Evolutionary conservation across 2,888 invertebrate genomes (phyloP).

Genomic region (Tuta absoluta): DNA sequence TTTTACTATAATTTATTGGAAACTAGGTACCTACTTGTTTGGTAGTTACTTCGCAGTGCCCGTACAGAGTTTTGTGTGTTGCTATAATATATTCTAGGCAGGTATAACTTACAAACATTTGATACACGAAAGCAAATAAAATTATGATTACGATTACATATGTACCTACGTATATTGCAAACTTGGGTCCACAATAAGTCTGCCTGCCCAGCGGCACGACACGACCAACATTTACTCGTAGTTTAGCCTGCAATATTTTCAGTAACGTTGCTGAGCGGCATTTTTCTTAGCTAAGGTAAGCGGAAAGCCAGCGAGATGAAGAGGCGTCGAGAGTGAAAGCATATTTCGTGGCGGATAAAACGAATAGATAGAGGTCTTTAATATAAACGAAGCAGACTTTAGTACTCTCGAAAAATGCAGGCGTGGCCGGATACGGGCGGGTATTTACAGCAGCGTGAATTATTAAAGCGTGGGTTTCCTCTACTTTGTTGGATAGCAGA

Average conservation of each 20-base stretch:
- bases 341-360: conserved; percentile 76
- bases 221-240: conserved; percentile 2
- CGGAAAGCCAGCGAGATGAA: conserved; percentile 52
- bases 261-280: conserved; percentile 24
- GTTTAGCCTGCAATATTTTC: conserved; percentile 26
- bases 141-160: no score
- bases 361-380: conserved; percentile 81
- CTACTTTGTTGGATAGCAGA: conserved; percentile 47
- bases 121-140: no score
- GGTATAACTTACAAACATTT: no score
- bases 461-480: conserved; percentile 64
- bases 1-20: no score
- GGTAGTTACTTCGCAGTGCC: no score
- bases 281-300: conserved; percentile 35
- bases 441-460: conserved; percentile 8
- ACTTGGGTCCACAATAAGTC: background rate
- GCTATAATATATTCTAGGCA: no score
- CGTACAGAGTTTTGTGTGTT: no score
- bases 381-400: conserved; percentile 80
- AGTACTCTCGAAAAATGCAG: conserved; percentile 79
- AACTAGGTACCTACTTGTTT: no score
- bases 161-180: no score
- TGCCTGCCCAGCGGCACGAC: conserved; percentile 1
- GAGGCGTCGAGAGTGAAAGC: conserved; percentile 71
- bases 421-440: conserved; percentile 63